These are phyloP conservation scores for Augiades crinisus DNA, from an alignment of 2,888 invertebrate species.

Conservation along the genomic window DNA sequence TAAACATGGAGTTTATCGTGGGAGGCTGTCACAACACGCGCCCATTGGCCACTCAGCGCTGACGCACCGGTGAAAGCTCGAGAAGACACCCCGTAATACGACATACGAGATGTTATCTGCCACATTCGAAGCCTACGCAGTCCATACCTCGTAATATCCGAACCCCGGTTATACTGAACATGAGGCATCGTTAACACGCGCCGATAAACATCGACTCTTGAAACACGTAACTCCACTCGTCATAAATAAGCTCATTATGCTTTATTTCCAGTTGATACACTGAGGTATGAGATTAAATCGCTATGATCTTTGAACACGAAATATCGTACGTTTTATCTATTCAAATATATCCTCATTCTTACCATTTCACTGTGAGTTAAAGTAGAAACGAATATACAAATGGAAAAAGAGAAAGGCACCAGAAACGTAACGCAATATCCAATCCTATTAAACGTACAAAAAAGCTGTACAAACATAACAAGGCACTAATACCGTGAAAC, in stretches of 20 bases:
- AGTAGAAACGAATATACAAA: slow-evolving; percentile 23
- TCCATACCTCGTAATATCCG: slow-evolving; percentile 46
- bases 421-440: slow-evolving; percentile 46
- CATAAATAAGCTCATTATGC: slow-evolving; percentile 22
- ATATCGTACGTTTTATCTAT: neutral
- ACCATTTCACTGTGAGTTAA: neutral
- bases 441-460: slow-evolving; percentile 62
- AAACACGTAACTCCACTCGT: slow-evolving; percentile 19
- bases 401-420: slow-evolving; percentile 40
- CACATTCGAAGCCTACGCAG: slow-evolving; percentile 69
- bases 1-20: slow-evolving; percentile 77
- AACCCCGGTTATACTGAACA: slow-evolving; percentile 33
- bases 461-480: slow-evolving; percentile 69
- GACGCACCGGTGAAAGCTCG: slow-evolving; percentile 73
- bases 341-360: neutral
- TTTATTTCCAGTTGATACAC: slow-evolving; percentile 9
- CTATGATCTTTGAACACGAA: neutral
- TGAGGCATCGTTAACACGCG: slow-evolving; percentile 42
- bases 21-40: slow-evolving; percentile 80
- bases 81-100: slow-evolving; percentile 62
- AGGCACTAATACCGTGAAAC: slow-evolving; percentile 63
- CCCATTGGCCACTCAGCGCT: slow-evolving; percentile 56
- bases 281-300: slow-evolving; percentile 2
- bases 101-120: slow-evolving; percentile 64
- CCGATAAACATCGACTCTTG: slow-evolving; percentile 42